Evolutionary conservation across 2,888 invertebrate genomes (phyloP).

Genomic region (Lordiphosa andalusiaca): DNA sequence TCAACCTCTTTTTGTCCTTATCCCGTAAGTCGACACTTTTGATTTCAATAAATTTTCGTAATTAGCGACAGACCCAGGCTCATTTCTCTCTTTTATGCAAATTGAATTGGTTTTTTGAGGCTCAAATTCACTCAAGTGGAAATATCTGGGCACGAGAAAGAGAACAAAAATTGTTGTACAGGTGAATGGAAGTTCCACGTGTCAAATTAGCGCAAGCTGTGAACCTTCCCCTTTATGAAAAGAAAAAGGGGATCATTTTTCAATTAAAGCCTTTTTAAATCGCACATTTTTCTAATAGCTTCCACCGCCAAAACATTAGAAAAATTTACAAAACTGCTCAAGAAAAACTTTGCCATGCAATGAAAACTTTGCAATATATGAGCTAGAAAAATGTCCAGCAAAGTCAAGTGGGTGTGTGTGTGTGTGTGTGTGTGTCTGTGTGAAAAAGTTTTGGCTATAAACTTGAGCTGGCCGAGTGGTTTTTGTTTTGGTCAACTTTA

Average conservation of each 20-base stretch:
- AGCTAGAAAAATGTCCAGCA: slow-evolving; percentile 24
- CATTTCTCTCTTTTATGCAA: slow-evolving; percentile 59
- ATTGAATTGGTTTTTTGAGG: slow-evolving; percentile 47
- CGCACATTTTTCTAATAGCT: slow-evolving; percentile 8
- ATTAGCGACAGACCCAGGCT: slow-evolving; percentile 58
- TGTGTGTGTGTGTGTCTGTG: slow-evolving; percentile 33
- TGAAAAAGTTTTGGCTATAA: slow-evolving; percentile 61
- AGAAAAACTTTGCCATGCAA: slow-evolving; percentile 27
- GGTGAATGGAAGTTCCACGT: slow-evolving; percentile 33
- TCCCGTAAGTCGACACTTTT: slow-evolving; percentile 55
- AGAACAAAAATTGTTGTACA: slow-evolving; percentile 45
- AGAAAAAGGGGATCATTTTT: neutral
- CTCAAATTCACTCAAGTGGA: slow-evolving; percentile 55
- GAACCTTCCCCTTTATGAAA: slow-evolving; percentile 1
- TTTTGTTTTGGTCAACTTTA: slow-evolving; percentile 56
- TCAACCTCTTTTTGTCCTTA: slow-evolving; percentile 17
- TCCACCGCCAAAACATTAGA: slow-evolving; percentile 28
- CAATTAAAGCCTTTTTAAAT: slow-evolving; percentile 8
- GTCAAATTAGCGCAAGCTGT: slow-evolving; percentile 24
- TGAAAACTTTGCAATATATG: slow-evolving; percentile 55
- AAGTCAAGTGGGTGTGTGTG: slow-evolving; percentile 46
- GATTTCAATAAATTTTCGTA: slow-evolving; percentile 70
- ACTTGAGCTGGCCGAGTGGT: slow-evolving; percentile 56
- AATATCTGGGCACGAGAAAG: slow-evolving; percentile 27
- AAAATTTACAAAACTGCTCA: slow-evolving; percentile 22